phyloP scores from a whole-genome alignment of 1,140 invertebrate species.

The Procambarus virginalis region DNA sequence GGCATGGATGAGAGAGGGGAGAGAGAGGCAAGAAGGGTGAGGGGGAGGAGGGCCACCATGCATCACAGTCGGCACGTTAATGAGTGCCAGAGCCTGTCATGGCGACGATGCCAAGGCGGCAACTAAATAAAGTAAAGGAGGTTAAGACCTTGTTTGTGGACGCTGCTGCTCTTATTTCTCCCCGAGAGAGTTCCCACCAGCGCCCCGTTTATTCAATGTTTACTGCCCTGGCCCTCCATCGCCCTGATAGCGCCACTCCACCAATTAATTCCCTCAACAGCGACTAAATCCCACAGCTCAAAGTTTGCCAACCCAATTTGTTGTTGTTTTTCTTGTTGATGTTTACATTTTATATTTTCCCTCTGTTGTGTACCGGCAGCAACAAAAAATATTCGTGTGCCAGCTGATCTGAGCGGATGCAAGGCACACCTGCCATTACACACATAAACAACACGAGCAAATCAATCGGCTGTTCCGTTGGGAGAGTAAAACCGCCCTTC shows the following conservation, averaged over 20 bases:
- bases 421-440: neutral
- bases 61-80: constrained; percentile 40
- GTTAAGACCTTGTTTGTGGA: constrained; percentile 14
- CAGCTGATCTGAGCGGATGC: too few species aligned
- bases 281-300: neutral
- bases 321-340: neutral
- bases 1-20: too few species aligned
- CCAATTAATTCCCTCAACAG: neutral
- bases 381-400: too few species aligned
- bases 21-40: neutral
- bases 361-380: too few species aligned
- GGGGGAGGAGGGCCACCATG: constrained; percentile 11
- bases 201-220: constrained; percentile 9
- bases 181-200: neutral
- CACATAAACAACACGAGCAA: constrained; percentile 7
- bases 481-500: neutral
- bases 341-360: too few species aligned
- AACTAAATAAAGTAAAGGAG: constrained; percentile 7
- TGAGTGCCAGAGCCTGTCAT: constrained; percentile 37
- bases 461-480: neutral
- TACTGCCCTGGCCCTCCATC: neutral
- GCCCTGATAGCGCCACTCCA: neutral
- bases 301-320: neutral
- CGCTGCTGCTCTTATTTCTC: constrained; percentile 3
- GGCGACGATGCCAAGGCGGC: constrained; percentile 19